These are phyloP conservation scores for Drosophila mauritiana DNA, from an alignment of 1,140 invertebrate species.

Conservation along the genomic window DNA sequence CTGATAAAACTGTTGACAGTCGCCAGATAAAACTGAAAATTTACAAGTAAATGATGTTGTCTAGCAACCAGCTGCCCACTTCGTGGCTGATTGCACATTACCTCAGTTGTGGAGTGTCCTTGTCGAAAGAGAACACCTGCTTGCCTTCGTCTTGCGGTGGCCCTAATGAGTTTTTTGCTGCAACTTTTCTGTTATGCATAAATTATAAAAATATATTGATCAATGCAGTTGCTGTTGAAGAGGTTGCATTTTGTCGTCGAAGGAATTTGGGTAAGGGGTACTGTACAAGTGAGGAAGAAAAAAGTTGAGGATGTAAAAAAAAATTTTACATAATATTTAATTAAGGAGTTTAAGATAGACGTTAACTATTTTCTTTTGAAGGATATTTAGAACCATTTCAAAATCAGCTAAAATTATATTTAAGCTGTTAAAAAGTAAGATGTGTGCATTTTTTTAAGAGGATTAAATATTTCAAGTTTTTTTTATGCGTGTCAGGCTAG, in stretches of 20 bases:
- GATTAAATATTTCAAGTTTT: no score
- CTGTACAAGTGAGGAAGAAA: background rate
- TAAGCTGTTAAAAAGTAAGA: no score
- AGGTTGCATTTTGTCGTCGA: background rate
- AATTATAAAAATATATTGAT: conserved; percentile 35
- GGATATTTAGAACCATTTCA: no score
- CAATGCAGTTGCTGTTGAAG: conserved; percentile 1
- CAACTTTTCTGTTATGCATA: conserved; percentile 23
- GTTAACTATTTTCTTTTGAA: no score
- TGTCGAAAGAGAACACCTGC: conserved; percentile 13
- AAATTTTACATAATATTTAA: background rate
- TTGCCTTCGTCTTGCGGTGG: background rate
- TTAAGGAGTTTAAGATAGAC: no score
- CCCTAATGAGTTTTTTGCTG: conserved; percentile 40
- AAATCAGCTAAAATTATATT: no score
- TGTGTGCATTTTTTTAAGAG: no score
- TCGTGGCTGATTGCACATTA: conserved; percentile 48
- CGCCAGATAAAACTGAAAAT: conserved; percentile 51
- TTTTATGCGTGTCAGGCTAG: no score
- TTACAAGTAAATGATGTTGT: conserved; percentile 64
- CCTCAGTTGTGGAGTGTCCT: conserved; percentile 11
- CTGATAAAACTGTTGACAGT: conserved; percentile 61
- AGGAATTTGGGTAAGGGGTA: background rate
- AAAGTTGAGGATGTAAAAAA: background rate
- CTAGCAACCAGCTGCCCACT: conserved; percentile 41